These are phyloP conservation scores for Eulemur rufifrons DNA, from an alignment of 2,113 vertebrate genomes.

Conservation along the genomic window DNA sequence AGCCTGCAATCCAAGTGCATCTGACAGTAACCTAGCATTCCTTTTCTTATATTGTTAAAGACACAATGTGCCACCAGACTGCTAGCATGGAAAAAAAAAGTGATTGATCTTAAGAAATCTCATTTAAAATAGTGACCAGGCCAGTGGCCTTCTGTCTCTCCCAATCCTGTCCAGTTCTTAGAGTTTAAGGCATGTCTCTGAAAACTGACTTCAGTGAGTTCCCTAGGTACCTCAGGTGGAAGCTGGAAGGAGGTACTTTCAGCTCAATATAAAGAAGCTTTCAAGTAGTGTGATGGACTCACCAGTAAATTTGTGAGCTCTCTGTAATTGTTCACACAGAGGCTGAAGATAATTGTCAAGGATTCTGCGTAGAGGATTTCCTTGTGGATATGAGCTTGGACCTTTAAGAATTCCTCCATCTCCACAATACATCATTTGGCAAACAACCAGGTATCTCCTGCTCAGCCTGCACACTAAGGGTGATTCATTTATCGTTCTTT, in stretches of 20 bases:
- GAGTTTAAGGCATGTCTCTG: background rate
- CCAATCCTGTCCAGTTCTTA: background rate
- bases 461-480: background rate
- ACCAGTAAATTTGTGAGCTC: background rate
- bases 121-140: conserved; percentile 1
- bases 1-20: background rate
- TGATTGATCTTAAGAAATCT: conserved; percentile 17
- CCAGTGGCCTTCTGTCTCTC: background rate
- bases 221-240: background rate
- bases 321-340: conserved; percentile 2
- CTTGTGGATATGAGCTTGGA: background rate
- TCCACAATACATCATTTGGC: background rate
- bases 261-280: background rate
- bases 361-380: conserved; percentile 23
- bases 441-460: background rate
- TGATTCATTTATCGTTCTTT: conserved; percentile 24
- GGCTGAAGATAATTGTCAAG: background rate
- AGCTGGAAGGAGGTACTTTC: background rate
- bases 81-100: background rate
- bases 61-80: background rate
- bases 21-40: background rate
- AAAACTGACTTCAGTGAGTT: background rate
- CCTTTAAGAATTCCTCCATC: background rate
- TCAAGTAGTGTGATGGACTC: background rate
- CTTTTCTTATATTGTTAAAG: background rate